Evolutionary conservation across 2,888 invertebrate species (phyloP).

Genomic region (Lasius platythorax): DNA sequence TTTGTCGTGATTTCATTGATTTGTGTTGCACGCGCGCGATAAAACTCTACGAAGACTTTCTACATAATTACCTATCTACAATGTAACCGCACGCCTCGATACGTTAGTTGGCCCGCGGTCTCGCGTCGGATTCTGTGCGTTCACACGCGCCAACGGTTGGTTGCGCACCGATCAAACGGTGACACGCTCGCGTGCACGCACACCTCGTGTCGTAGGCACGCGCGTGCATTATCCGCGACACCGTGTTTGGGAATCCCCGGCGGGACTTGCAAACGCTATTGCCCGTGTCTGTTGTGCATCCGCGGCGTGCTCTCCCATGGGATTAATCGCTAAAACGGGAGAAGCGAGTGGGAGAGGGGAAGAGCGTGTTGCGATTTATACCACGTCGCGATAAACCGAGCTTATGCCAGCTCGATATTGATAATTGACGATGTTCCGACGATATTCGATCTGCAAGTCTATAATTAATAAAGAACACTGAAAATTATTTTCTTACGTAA

Average conservation of each 20-base stretch:
- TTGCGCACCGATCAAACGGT: constrained; percentile 58
- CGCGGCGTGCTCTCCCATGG: constrained; percentile 54
- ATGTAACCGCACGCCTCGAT: constrained; percentile 30
- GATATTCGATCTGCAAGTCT: neutral
- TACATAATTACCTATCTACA: constrained; percentile 32
- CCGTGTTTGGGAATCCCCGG: constrained; percentile 62
- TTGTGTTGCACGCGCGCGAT: neutral
- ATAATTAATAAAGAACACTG: neutral
- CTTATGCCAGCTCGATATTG: constrained; percentile 52
- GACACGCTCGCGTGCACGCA: constrained; percentile 36
- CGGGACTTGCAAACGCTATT: constrained; percentile 55
- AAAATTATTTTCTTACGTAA: neutral
- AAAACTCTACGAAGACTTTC: constrained; percentile 14
- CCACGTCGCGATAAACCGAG: constrained; percentile 67
- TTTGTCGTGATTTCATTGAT: constrained; percentile 26
- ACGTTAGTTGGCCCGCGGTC: constrained; percentile 11
- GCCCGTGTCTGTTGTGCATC: constrained; percentile 68
- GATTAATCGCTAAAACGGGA: constrained; percentile 67
- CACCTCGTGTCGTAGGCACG: constrained; percentile 55
- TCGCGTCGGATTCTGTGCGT: neutral
- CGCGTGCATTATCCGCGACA: constrained; percentile 51
- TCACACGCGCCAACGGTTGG: constrained; percentile 59
- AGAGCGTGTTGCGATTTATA: constrained; percentile 75
- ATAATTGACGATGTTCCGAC: constrained; percentile 43
- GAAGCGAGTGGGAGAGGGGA: constrained; percentile 49